Evolutionary conservation across 1,140 invertebrate genomes (phyloP), one percentile per base, ranked within the genome.

Genomic region (Aporrectodea caliginosa): DNA sequence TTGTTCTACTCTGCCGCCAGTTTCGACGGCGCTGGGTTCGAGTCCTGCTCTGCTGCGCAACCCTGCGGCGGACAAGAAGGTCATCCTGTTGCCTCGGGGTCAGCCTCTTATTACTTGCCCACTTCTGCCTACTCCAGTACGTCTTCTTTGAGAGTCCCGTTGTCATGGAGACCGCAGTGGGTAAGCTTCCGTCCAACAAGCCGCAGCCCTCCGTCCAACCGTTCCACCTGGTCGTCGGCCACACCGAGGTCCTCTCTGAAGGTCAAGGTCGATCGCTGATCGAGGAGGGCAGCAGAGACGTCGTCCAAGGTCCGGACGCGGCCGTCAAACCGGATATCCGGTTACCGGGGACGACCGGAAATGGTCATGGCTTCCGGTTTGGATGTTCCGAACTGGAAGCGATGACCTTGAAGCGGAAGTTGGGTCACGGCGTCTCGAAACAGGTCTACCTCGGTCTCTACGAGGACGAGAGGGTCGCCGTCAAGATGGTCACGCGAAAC

Each of bases 401-500:
- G 14, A 84, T 87, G n/a, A 80, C 81, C 72, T 69, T 87, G 2
- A 82, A 81, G 73, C 81, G 82, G 33, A 85, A 86, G 79, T 82
- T 86, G 1, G 86, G 86, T 14, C 85, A 85, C 78, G 86, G 86
- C 0, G 85, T 86, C 6, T 85, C 86, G 0, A 87, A 87, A 81
- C 86, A 87, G 35, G 75, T 77, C 0, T 85, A 84, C 76, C 78
- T 84, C 1, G 86, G 83, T 6, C 76, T 82, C 22, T n/a, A 33
- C 1, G 77, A 80, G 14, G 85, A 84, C 1, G 69, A 78, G 32
- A 76, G 78, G 32, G 83, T 87, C 0, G 85, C 84, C 14, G 85
- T 87, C 0, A 87, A 87, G 79, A 87, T 87, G 86, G 85, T 87
- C 0, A 87, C 86, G 1, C 81, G 85, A 22, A 85, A 87, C 78